Evolutionary conservation across 2,113 vertebrate species (phyloP).

Genomic region (Theropithecus gelada): DNA sequence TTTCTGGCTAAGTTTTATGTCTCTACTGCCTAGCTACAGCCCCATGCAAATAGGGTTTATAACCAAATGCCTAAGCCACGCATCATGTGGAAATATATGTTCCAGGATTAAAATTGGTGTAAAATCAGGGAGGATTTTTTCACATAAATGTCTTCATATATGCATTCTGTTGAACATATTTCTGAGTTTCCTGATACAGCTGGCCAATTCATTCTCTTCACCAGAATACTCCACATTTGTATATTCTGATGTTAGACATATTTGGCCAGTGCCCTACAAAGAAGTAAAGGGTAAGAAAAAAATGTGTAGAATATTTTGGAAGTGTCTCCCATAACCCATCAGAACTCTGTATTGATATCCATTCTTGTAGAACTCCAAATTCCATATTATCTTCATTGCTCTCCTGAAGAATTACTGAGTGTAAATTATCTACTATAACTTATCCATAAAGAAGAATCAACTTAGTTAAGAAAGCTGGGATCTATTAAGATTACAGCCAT

Average conservation of each 20-base stretch:
- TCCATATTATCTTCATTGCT: not conserved
- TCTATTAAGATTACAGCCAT: conserved; percentile 16
- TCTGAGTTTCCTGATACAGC: not conserved
- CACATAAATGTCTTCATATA: not conserved
- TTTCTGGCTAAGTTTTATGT: not conserved
- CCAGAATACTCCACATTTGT: not conserved
- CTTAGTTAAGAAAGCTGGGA: not conserved
- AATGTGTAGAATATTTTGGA: not conserved
- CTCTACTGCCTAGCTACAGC: not conserved
- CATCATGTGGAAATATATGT: not conserved
- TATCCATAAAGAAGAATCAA: conserved; percentile 20
- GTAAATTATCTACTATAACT: not conserved
- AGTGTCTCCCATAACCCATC: not conserved
- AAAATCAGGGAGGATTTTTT: not conserved
- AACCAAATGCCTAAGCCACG: not conserved
- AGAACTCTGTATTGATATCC: not conserved
- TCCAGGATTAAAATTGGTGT: not conserved
- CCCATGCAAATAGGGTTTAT: not conserved
- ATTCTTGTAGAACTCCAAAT: not conserved
- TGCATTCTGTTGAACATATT: not conserved
- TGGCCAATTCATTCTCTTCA: not conserved
- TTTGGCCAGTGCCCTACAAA: not conserved
- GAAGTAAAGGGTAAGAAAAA: conserved; percentile 3
- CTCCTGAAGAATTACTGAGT: not conserved
- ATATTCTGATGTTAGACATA: not conserved